Evolutionary conservation across 2,797 vertebrate species (phyloP).

Genomic region (Anguilla marmorata): DNA sequence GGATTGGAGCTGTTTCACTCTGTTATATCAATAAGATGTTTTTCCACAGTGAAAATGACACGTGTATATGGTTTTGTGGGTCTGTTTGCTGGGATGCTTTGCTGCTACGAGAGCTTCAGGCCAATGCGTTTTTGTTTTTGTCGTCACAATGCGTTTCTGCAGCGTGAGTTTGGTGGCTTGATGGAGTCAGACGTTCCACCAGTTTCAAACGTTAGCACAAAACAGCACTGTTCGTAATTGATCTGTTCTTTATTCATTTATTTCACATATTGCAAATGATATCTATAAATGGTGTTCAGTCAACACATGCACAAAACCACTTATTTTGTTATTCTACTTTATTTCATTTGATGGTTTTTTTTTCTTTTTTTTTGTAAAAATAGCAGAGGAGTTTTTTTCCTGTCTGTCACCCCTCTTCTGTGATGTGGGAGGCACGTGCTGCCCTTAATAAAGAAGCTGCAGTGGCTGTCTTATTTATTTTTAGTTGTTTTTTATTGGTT

Average conservation of each 20-base stretch:
- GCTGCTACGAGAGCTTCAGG: background rate
- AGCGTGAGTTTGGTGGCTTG: conserved; percentile 45
- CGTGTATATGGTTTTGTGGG: background rate
- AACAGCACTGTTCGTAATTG: conserved; percentile 61
- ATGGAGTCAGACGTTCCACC: conserved; percentile 69
- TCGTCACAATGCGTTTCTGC: background rate
- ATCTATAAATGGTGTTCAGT: conserved; percentile 71
- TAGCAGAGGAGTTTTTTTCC: too few relatives aligned
- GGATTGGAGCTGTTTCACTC: background rate
- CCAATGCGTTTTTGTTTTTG: background rate
- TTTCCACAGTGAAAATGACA: background rate
- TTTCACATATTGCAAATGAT: conserved; percentile 66
- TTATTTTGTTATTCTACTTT: background rate
- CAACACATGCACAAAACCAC: conserved; percentile 76
- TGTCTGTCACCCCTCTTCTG: too few relatives aligned
- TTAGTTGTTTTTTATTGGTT: too few relatives aligned
- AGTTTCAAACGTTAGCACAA: conserved; percentile 26
- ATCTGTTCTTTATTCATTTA: conserved; percentile 66
- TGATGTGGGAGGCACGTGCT: too few relatives aligned
- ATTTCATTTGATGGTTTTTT: background rate
- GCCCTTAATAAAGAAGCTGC: too few relatives aligned
- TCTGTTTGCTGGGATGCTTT: background rate
- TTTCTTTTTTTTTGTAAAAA: background rate
- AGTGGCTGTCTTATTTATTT: too few relatives aligned
- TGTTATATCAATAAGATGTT: background rate